These are phyloP conservation scores for Eptesicus fuscus DNA, from an alignment of 2,113 vertebrate genomes.

Conservation along the genomic window DNA sequence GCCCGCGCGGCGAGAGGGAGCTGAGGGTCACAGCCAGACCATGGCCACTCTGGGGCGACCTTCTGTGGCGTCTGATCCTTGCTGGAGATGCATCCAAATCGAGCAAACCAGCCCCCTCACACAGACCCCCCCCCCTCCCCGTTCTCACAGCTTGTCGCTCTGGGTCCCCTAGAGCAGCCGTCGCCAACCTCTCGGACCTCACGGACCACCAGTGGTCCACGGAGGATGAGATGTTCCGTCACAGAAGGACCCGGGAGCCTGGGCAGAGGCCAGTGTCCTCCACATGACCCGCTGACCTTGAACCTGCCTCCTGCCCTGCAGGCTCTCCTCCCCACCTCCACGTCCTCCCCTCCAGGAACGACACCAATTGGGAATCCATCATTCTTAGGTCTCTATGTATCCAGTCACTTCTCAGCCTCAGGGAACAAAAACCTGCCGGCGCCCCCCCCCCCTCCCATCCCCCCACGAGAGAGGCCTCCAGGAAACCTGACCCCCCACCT, in stretches of 20 bases:
- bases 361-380: not conserved
- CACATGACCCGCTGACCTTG: too few species aligned
- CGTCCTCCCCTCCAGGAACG: not conserved
- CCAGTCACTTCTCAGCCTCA: not conserved
- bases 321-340: not conserved
- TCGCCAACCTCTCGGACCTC: too few species aligned
- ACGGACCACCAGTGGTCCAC: too few species aligned
- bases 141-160: not conserved
- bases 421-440: too few species aligned
- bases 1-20: not conserved
- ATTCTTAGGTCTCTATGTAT: not conserved
- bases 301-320: not conserved
- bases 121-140: too few species aligned
- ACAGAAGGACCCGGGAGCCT: not conserved
- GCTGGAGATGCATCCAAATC: not conserved
- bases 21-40: not conserved
- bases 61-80: not conserved
- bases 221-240: too few species aligned
- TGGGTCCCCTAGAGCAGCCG: too few species aligned
- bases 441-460: rapidly evolving
- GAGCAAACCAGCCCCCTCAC: not conserved
- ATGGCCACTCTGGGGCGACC: not conserved
- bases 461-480: not conserved
- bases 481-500: conserved; percentile 45
- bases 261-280: not conserved